Evolutionary conservation across 2,113 vertebrate species (phyloP).

Genomic region (Cavia porcellus): DNA sequence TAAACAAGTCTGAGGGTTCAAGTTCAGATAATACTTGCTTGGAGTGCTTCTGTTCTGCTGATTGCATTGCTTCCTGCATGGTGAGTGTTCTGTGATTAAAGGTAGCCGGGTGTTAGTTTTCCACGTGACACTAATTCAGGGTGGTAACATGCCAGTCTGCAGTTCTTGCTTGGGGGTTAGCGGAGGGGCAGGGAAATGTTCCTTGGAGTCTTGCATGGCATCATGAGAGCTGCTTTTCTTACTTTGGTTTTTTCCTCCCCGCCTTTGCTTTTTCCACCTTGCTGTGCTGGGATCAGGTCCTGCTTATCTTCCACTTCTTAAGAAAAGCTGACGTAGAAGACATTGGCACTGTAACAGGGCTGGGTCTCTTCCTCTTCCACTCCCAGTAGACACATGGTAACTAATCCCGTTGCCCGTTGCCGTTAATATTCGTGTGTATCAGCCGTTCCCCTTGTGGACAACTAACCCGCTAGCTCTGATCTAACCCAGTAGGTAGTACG

Average conservation of each 20-base stretch:
- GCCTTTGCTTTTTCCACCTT: conserved; percentile 80
- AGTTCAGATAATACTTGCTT: not conserved
- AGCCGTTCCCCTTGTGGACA: conserved; percentile 77
- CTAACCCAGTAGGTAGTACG: conserved; percentile 74
- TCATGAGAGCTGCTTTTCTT: conserved; percentile 78
- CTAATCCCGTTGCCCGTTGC: conserved; percentile 85
- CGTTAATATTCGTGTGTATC: conserved; percentile 61
- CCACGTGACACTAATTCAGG: not conserved
- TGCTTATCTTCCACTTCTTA: conserved; percentile 88
- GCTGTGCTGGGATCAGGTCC: conserved; percentile 85
- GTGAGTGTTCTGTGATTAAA: not conserved
- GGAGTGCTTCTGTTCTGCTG: conserved; percentile 54
- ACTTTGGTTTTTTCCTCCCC: conserved; percentile 77
- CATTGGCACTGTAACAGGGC: conserved; percentile 87
- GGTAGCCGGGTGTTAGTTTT: not conserved
- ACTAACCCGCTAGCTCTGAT: conserved; percentile 79
- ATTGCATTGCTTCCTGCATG: conserved; percentile 56
- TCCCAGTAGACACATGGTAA: conserved; percentile 90
- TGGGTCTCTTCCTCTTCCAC: conserved; percentile 87
- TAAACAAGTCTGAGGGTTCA: not conserved
- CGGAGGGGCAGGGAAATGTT: conserved; percentile 19
- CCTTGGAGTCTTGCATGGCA: conserved; percentile 83
- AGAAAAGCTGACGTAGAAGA: conserved; percentile 88
- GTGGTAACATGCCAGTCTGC: not conserved
- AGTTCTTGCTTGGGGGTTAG: conserved; percentile 65